Evolutionary conservation across 2,113 vertebrate species (phyloP).

Genomic region (Bubo scandiacus): DNA sequence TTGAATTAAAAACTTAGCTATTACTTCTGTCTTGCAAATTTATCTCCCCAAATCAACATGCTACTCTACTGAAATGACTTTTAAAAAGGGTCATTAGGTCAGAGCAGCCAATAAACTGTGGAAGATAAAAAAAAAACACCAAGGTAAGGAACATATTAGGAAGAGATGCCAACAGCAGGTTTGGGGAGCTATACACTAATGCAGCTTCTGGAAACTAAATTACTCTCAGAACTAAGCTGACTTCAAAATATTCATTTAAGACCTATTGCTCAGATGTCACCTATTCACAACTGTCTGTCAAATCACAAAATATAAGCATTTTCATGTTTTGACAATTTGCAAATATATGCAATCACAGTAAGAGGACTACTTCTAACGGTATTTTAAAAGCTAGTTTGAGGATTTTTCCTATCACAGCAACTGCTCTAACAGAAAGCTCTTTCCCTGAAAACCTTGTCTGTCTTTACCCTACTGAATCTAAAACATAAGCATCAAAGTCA

Average conservation of each 20-base stretch:
- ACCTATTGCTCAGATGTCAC: not conserved
- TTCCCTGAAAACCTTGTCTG: not conserved
- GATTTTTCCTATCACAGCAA: not conserved
- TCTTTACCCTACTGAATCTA: not conserved
- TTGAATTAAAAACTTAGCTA: not conserved
- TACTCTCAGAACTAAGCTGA: not conserved
- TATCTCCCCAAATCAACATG: not conserved
- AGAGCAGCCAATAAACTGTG: not conserved
- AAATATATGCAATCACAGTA: not conserved
- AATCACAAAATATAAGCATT: not conserved
- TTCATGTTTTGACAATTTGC: not conserved
- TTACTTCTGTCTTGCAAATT: not conserved
- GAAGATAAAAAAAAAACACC: not conserved
- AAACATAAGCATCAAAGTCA: not conserved
- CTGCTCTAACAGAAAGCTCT: not conserved
- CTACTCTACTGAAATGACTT: not conserved
- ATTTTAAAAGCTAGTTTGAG: not conserved
- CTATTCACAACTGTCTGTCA: not conserved
- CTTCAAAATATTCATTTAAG: not conserved
- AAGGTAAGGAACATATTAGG: not conserved
- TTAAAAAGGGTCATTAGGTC: not conserved
- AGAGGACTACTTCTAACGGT: not conserved
- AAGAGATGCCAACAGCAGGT: not conserved
- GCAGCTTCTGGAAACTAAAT: not conserved
- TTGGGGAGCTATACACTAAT: not conserved